Evolutionary conservation across 2,888 invertebrate species (phyloP), one percentile per base, ranked within the genome.

Genomic region (Amphipyra tragopoginis): DNA sequence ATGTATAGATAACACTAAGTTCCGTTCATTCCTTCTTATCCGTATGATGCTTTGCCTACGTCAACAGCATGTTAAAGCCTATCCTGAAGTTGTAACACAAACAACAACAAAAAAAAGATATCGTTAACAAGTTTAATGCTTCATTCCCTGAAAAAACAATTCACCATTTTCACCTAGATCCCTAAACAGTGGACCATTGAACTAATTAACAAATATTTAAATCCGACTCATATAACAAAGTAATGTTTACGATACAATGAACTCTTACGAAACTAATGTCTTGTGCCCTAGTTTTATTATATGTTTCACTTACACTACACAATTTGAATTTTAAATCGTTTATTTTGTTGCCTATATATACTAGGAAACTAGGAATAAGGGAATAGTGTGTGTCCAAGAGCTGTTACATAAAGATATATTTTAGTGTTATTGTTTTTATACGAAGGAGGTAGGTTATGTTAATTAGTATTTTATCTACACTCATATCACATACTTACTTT

Each of bases 271-370:
- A 75, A 74, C 33, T n/a, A n/a, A n/a, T n/a, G n/a, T 40, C 21
- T 42, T 42, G 38, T 34, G 61, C 72, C 9, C 70, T 71, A 45
- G 60, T 36, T 69, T 7, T 4, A 1, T 71, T 61, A 58, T 50
- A 49, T 60, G 54, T 51, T 63, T 57, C 51, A 65, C 21, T 65
- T 49, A 42, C 47, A 45, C 43, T 61, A 33, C 38, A 40, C 29
- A 2, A 65, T 77, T 78, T 71, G 40, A 60, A 73, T 72, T 76
- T 69, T 43, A 72, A 76, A 76, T 77, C 0, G 8, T 33, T 71
- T 62, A 44, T 43, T 44, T 63, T 38, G 36, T 39, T 54, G 48
- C 42, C 54, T 78, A 78, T 78, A 70, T 34, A 78, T 63, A 69
- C 52, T 42, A 39, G 58, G 39, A 60, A 43, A 21, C 13, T 1